A percentile compares a stretch with the other conserved stretches of the same genome.
Conservation (phyloP, 2,888 invertebrate genomes). For the Stegana nigrithorax region DNA sequence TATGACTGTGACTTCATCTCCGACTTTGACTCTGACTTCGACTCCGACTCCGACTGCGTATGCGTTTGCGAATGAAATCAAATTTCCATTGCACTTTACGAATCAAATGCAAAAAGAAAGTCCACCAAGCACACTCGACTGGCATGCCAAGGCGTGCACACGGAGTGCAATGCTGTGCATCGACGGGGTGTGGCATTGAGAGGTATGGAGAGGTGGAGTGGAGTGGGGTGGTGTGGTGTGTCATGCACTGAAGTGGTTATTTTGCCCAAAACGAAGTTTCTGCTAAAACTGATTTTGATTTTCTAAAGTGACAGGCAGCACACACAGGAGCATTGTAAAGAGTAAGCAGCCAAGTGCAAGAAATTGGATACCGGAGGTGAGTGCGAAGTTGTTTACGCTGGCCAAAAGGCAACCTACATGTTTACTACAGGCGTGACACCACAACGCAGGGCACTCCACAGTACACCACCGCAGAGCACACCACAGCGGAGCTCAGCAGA, state of each 20-base stretch:
- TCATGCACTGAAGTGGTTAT: neutral
- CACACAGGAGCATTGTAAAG: neutral
- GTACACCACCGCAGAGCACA: neutral
- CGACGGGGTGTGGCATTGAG: too few species aligned
- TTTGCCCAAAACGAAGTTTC: neutral
- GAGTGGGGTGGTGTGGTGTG: neutral
- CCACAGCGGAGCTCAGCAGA: neutral
- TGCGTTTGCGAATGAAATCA: constrained; percentile 23
- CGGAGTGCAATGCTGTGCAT: too few species aligned
- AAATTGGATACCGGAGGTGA: neutral
- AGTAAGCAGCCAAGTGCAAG: neutral
- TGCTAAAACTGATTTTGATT: constrained; percentile 13
- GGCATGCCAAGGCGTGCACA: too few species aligned
- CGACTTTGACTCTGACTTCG: too few species aligned
- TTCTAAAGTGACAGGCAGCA: neutral
- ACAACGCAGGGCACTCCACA: neutral
- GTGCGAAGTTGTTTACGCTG: neutral
- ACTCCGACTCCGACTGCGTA: neutral
- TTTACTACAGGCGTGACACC: neutral
- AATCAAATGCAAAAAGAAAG: constrained; percentile 40
- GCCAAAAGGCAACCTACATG: constrained; percentile 13
- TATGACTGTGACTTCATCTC: too few species aligned
- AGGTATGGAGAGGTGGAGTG: too few species aligned
- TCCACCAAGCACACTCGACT: too few species aligned
- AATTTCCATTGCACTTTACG: constrained; percentile 38